Evolutionary conservation across 2,888 invertebrate species (phyloP), one percentile per base, ranked within the genome.

Genomic region (Cynaeus angustus): DNA sequence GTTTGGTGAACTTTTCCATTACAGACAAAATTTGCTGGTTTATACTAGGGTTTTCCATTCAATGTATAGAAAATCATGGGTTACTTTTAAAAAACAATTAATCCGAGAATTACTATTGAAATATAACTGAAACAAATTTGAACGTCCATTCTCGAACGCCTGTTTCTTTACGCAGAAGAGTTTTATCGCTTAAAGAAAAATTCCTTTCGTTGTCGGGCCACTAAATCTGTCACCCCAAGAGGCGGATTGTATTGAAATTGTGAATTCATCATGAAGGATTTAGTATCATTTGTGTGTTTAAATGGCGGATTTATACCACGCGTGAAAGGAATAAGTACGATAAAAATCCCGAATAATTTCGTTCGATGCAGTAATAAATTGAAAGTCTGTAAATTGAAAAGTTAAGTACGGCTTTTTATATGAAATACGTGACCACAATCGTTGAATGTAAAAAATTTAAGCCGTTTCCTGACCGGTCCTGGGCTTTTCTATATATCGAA

Each of bases 401-500:
- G 76, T 76, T 78, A 78, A 77, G 78, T 77, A 74, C 71, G 66
- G 73, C 72, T 70, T 74, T 78, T 77, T 77, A 77, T 78, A 74
- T 76, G 73, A 53, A 72, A 71, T 74, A 78, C 78, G 78, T 78
- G 78, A 78, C 77, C 75, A 71, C 75, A 78, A 76, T 78, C 71
- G 73, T 58, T 74, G 76, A 76, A 75, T 74, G 73, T 75, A 77
- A 66, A 77, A 79, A 79, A 78, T 77, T 74, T 74, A 73, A 72
- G 72, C 76, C 70, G 73, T 77, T 77, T 74, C 73, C 77, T 74
- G 75, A 53, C 71, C 67, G 48, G 48, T 58, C 43, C 62, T 56
- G 30, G 52, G 64, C 61, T 64, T 70, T 66, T 64, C 59, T 61
- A 50, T 53, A 68, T 66, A 71, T 58, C 67, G 75, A 75, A 79